These are phyloP conservation scores for Callospermophilus lateralis DNA, from an alignment of 2,113 vertebrate species.

Conservation along the genomic window DNA sequence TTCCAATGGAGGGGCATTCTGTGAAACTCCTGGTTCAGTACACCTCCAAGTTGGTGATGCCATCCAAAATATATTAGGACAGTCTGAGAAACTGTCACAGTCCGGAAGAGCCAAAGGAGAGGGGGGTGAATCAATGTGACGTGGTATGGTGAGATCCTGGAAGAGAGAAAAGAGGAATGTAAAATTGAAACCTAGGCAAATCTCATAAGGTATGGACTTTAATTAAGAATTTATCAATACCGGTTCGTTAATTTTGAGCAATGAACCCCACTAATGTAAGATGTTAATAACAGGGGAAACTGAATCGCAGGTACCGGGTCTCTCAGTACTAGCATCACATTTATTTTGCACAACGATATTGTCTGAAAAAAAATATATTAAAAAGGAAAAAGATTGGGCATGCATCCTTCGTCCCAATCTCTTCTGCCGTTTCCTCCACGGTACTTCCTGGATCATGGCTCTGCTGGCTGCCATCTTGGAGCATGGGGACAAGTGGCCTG, in stretches of 20 bases:
- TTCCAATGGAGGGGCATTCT: not conserved
- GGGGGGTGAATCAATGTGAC: rapidly evolving
- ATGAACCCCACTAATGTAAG: not conserved
- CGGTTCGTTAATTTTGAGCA: not conserved
- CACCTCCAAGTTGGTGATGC: not conserved
- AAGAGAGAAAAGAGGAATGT: not conserved
- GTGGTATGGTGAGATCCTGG: not conserved
- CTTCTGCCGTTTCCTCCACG: not conserved
- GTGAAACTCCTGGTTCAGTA: not conserved
- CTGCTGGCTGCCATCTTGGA: not conserved
- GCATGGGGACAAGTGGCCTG: not conserved
- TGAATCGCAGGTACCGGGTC: not conserved
- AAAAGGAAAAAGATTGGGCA: not conserved
- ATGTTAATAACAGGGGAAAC: not conserved
- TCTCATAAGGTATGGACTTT: not conserved
- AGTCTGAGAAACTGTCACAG: not conserved
- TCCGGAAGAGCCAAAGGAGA: not conserved
- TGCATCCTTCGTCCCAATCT: not conserved
- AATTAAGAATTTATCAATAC: not conserved
- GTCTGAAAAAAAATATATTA: not conserved
- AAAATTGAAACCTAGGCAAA: not conserved
- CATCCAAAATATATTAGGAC: not conserved
- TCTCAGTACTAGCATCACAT: not conserved
- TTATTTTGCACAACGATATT: not conserved
- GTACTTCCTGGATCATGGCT: not conserved